Conservation (phyloP, 1,140 invertebrate species). For the Lepidostoma basale region DNA sequence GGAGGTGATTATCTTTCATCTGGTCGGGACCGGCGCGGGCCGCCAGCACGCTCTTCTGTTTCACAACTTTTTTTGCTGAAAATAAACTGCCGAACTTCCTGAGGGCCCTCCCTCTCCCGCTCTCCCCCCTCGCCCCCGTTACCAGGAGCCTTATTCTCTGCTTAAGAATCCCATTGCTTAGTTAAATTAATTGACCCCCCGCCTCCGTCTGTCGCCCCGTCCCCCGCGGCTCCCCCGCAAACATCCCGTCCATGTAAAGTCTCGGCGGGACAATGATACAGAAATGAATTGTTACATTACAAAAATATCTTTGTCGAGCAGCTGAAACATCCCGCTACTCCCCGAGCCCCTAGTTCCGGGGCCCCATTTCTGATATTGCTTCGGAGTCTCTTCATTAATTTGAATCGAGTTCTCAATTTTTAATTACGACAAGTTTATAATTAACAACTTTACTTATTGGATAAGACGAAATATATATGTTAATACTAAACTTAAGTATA, state of each 20-base stretch:
- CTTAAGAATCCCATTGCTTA: slow-evolving; percentile 22
- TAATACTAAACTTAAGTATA: too few species aligned
- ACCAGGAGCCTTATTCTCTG: neutral
- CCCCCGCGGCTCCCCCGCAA: neutral
- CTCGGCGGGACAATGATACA: slow-evolving; percentile 1
- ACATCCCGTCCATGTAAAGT: neutral
- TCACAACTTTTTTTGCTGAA: slow-evolving; percentile 20
- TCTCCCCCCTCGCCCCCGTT: neutral
- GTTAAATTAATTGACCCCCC: slow-evolving; percentile 15
- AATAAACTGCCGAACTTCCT: slow-evolving; percentile 23
- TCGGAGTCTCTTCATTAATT: too few species aligned
- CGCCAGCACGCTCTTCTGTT: slow-evolving; percentile 5
- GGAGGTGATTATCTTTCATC: slow-evolving; percentile 13
- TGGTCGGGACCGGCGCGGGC: neutral
- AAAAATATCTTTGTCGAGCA: slow-evolving; percentile 2
- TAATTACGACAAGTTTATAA: too few species aligned
- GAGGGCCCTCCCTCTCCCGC: neutral
- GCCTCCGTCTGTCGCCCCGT: neutral
- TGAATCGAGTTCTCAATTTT: too few species aligned
- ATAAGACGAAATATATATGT: too few species aligned
- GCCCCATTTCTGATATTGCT: too few species aligned
- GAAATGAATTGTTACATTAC: slow-evolving; percentile 14
- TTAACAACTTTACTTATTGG: too few species aligned
- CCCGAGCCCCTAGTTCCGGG: too few species aligned
- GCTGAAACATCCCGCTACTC: too few species aligned